Percentiles rank a stretch among this genome's conserved stretches.
Evolutionary conservation across 2,888 invertebrate genomes (phyloP).

Genomic region (Lathronympha strigana): DNA sequence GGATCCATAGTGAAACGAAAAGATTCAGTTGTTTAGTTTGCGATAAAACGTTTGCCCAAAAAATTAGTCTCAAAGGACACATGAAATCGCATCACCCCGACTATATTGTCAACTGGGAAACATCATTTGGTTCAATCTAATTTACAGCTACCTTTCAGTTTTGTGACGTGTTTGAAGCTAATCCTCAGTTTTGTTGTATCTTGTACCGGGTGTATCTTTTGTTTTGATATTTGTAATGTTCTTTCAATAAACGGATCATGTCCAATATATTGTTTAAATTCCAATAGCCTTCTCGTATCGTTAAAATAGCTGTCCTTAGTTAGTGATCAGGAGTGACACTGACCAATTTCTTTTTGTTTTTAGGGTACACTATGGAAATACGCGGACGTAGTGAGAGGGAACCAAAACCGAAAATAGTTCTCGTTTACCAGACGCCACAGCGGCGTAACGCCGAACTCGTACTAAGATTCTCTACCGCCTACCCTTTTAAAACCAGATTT

Average conservation of each 20-base stretch:
- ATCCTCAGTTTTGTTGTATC: neutral
- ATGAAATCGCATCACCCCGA: constrained; percentile 51
- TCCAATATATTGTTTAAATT: constrained; percentile 45
- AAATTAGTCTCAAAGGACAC: constrained; percentile 68
- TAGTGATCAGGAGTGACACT: constrained; percentile 51
- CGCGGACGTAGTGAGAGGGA: constrained; percentile 69
- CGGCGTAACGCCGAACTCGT: constrained; percentile 77
- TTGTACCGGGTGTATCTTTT: neutral
- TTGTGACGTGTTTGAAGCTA: neutral
- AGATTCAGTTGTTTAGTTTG: constrained; percentile 67
- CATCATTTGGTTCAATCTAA: neutral
- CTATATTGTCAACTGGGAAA: constrained; percentile 17
- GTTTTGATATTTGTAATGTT: constrained; percentile 11
- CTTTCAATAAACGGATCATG: constrained; percentile 29
- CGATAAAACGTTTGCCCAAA: constrained; percentile 70
- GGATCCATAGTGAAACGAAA: constrained; percentile 71
- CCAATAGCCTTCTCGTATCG: constrained; percentile 41
- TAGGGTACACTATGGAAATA: constrained; percentile 78
- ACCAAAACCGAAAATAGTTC: constrained; percentile 75
- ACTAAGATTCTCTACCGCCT: constrained; percentile 71
- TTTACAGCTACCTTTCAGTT: neutral
- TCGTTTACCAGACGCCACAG: constrained; percentile 76
- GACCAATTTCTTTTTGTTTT: constrained; percentile 80
- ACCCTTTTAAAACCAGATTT: constrained; percentile 76
- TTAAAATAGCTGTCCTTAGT: constrained; percentile 46